Conservation (phyloP, 2,888 invertebrate species). For the Tineola bisselliella region DNA sequence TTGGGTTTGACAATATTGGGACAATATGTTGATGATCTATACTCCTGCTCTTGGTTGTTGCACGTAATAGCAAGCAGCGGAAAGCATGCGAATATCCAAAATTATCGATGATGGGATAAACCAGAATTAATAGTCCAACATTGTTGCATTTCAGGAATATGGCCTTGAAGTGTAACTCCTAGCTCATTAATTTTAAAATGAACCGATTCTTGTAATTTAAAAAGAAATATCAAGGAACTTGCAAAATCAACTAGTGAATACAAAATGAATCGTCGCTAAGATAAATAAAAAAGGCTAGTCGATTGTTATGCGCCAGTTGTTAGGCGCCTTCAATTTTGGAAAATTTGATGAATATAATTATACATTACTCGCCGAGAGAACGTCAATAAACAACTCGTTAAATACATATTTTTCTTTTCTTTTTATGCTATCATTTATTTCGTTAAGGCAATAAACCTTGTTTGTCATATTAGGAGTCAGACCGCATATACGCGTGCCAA, state of each 20-base stretch:
- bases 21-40: neutral
- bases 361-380: neutral
- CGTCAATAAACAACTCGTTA: neutral
- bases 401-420: neutral
- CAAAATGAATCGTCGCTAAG: neutral
- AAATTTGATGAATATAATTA: neutral
- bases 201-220: slow-evolving; percentile 44
- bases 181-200: slow-evolving; percentile 39
- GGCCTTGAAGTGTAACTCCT: slow-evolving; percentile 38
- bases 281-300: neutral
- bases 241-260: neutral
- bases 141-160: slow-evolving; percentile 23
- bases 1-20: neutral
- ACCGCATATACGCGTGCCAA: too few relatives aligned
- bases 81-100: too few relatives aligned
- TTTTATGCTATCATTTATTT: neutral
- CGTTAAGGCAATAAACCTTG: neutral
- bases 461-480: neutral
- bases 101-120: neutral
- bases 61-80: neutral
- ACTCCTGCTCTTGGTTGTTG: too few relatives aligned
- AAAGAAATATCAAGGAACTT: slow-evolving; percentile 22
- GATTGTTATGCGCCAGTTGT: neutral
- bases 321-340: neutral
- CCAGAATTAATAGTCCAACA: neutral